Percentiles rank a stretch among this genome's conserved stretches.
These are phyloP conservation scores for Hiodon alosoides DNA, from an alignment of 2,113 vertebrate genomes.

Conservation along the genomic window DNA sequence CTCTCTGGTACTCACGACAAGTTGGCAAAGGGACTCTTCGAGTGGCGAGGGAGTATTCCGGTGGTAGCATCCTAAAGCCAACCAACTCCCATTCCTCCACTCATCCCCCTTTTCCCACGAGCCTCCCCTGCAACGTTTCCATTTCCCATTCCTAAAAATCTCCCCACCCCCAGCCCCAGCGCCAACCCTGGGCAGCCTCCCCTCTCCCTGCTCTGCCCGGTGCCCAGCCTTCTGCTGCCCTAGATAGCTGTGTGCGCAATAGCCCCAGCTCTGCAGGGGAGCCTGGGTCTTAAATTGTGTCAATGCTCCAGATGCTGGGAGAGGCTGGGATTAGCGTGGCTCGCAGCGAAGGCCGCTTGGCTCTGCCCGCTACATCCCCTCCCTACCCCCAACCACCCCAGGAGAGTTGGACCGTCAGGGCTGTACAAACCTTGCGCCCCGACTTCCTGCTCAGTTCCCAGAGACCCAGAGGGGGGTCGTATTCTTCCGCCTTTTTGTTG, in stretches of 20 bases:
- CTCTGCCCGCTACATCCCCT: not conserved
- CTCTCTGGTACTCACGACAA: constrained; percentile 19
- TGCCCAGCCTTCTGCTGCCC: constrained; percentile 29
- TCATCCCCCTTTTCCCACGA: not conserved
- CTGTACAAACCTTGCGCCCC: too few relatives aligned
- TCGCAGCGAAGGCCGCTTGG: not conserved
- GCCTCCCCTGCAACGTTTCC: constrained; percentile 5
- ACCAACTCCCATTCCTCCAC: constrained; percentile 30
- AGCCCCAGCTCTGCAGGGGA: constrained; percentile 13
- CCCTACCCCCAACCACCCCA: not conserved
- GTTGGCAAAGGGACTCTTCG: constrained; percentile 25
- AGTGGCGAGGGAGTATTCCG: constrained; percentile 47
- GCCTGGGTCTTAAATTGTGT: constrained; percentile 6
- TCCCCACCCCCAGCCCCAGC: not conserved
- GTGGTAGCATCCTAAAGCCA: constrained; percentile 34
- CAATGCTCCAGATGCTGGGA: constrained; percentile 23
- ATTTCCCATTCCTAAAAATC: not conserved
- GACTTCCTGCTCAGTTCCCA: not conserved
- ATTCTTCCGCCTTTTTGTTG: not conserved
- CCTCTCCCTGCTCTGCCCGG: constrained; percentile 5
- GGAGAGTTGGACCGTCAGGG: too few relatives aligned
- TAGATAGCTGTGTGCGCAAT: constrained; percentile 21
- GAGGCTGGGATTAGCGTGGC: constrained; percentile 18
- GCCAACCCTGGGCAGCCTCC: constrained; percentile 17
- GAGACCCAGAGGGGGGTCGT: not conserved